These are phyloP conservation scores for Temnopleurus reevesii DNA, from an alignment of 53 echinoderm and acorn worm species.

Conservation along the genomic window DNA sequence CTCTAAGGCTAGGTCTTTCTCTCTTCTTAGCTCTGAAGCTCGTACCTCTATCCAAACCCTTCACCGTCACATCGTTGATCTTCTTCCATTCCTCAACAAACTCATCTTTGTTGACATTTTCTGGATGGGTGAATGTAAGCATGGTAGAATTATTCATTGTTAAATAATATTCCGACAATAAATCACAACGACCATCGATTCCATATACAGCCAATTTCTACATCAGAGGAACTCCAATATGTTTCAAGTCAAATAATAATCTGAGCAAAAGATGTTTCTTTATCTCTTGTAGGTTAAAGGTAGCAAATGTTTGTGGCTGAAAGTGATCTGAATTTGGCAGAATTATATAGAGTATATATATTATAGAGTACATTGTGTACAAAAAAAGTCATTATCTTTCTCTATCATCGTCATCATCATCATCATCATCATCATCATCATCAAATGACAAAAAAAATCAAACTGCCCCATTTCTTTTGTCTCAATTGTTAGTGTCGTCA, in stretches of 20 bases:
- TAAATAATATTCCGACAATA: not conserved
- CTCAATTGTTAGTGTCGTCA: too few species aligned
- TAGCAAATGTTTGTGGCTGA: too few species aligned
- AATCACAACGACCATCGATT: not conserved
- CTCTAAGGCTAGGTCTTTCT: conserved; percentile 27
- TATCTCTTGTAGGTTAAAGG: too few species aligned
- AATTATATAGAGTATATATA: too few species aligned
- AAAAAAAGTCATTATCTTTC: too few species aligned
- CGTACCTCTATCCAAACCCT: not conserved
- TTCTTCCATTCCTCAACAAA: conserved; percentile 42
- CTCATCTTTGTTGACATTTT: conserved; percentile 6
- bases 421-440: not conserved
- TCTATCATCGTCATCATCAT: not conserved
- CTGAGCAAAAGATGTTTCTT: too few species aligned
- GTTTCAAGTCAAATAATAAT: too few species aligned
- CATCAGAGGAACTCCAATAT: too few species aligned
- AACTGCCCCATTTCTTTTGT: too few species aligned
- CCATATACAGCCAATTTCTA: not conserved
- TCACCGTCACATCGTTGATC: conserved; percentile 29
- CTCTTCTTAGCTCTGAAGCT: conserved; percentile 49
- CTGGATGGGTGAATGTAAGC: not conserved
- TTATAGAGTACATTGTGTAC: too few species aligned
- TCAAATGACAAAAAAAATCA: too few species aligned
- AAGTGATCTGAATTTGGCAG: too few species aligned
- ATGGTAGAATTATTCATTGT: not conserved